Base-by-base conservation (phyloP, 53 echinoderm and acorn worm species). In the Glandiceps talaboti region DNA sequence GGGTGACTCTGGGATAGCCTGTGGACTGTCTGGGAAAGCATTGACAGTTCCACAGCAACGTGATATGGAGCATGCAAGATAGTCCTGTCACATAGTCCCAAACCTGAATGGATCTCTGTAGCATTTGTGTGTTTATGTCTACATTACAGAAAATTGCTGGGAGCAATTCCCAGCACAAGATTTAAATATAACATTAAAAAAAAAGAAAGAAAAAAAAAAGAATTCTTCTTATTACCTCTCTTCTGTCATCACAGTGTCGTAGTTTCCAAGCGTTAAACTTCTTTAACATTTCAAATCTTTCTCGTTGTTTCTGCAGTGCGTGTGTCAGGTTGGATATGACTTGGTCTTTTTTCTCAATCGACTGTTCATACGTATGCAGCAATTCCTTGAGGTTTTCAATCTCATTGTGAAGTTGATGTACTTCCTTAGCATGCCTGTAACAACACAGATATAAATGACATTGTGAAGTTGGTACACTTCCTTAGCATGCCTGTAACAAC, bases 311-410 rank as follows among this genome's bases (percentile, higher is more conserved):
- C 86, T 96, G 96, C 29, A 93, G 87, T 1, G 93, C 96, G 79
- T 92, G 85, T 12, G 92, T 96, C 10, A 96, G 91, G 80, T 96
- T 96, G 73, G 96, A 86, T 73, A 96, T 91, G 30, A 96, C 91
- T 20, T 91, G 87, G 76, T 96, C 96, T 85, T 96, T 96, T 14
- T 92, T 90, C 75, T 93, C 96, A n/a, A 91, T 93, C 14, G 96
- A 90, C 75, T 90, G 88, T 80, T 96, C 91, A 79, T 90, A 96
- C 0, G 96, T 96, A 77, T 92, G 92, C 32, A 96, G 83, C 27
- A 96, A 80, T 87, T 96, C 96, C 81, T 96, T 92, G 75, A 93
- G 89, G 74, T 85, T 89, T 76, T 88, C 89, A 0, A 96, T 90
- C 33, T 96, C 96, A 81, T 93, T 93, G 85, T 93, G 88, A 26